A percentile compares a stretch with the other conserved stretches of the same genome.
Conservation (phyloP, 2,113 vertebrate species). For the Octodon degus region DNA sequence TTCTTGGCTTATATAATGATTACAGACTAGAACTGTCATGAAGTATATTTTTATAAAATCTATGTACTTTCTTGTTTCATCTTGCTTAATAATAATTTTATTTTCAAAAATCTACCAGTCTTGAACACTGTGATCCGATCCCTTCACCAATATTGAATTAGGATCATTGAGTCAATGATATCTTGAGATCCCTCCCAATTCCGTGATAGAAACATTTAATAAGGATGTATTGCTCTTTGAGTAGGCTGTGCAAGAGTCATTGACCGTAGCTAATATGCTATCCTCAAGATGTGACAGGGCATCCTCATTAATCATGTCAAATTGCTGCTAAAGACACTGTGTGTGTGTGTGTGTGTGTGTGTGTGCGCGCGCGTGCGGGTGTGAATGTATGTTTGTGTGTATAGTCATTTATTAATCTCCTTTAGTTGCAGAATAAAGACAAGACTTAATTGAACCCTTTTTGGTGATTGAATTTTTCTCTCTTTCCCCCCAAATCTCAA, state of each 20-base stretch:
- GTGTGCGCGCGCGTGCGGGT: neutral
- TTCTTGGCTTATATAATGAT: slow-evolving; percentile 39
- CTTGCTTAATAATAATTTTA: slow-evolving; percentile 1
- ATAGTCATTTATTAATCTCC: slow-evolving; percentile 63
- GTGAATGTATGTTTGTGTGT: neutral
- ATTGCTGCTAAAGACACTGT: slow-evolving; percentile 31
- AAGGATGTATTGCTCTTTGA: slow-evolving; percentile 65
- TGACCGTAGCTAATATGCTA: slow-evolving; percentile 77
- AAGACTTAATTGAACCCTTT: slow-evolving; percentile 46
- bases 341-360: neutral
- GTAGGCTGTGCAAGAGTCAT: slow-evolving; percentile 61
- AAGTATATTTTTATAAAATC: slow-evolving; percentile 7
- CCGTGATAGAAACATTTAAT: slow-evolving; percentile 64
- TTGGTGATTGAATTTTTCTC: slow-evolving; percentile 11
- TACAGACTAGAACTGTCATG: slow-evolving; percentile 13
- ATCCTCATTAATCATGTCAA: slow-evolving; percentile 58
- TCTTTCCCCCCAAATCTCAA: neutral
- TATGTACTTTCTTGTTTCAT: neutral
- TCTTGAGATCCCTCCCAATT: slow-evolving; percentile 31
- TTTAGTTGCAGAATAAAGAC: slow-evolving; percentile 52
- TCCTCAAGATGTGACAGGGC: slow-evolving; percentile 57
- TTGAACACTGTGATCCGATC: neutral
- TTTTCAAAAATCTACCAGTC: neutral
- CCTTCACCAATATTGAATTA: slow-evolving; percentile 21
- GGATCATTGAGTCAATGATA: slow-evolving; percentile 25